Conservation (phyloP, 2,888 invertebrate species). For the Agrochola macilenta region DNA sequence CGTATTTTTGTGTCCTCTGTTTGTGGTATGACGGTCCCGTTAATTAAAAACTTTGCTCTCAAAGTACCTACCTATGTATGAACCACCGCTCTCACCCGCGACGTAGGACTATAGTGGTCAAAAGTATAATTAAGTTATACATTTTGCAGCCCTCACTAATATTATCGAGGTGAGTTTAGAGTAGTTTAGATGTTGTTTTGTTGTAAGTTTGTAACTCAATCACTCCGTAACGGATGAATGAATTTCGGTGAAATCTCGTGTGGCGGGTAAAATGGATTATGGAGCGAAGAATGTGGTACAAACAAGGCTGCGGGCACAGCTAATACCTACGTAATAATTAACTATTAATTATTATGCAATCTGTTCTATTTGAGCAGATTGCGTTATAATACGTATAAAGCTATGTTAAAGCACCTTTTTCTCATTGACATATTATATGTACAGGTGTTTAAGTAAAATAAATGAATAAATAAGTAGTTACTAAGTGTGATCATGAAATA, state of each 20-base stretch:
- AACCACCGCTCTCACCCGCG: not conserved
- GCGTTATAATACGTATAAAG: too few relatives aligned
- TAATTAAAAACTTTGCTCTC: constrained; percentile 48
- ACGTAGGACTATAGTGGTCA: not conserved
- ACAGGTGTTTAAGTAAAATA: not conserved
- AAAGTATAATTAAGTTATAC: constrained; percentile 14
- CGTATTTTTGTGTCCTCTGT: constrained; percentile 17
- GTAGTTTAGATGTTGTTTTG: not conserved
- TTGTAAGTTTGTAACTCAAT: not conserved
- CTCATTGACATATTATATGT: not conserved
- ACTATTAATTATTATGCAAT: not conserved
- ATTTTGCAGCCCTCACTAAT: not conserved
- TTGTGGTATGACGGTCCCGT: constrained; percentile 22
- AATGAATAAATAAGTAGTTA: not conserved
- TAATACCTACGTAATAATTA: not conserved
- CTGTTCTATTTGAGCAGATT: not conserved
- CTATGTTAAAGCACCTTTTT: not conserved
- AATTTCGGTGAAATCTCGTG: not conserved
- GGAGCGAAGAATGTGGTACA: not conserved
- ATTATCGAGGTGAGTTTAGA: not conserved
- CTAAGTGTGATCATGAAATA: not conserved
- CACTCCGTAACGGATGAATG: not conserved
- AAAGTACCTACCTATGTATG: not conserved
- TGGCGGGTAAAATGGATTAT: not conserved
- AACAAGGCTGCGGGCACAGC: not conserved